These are phyloP conservation scores for Himalopsyche anomala DNA, from an alignment of 2,888 invertebrate genomes.

Conservation along the genomic window DNA sequence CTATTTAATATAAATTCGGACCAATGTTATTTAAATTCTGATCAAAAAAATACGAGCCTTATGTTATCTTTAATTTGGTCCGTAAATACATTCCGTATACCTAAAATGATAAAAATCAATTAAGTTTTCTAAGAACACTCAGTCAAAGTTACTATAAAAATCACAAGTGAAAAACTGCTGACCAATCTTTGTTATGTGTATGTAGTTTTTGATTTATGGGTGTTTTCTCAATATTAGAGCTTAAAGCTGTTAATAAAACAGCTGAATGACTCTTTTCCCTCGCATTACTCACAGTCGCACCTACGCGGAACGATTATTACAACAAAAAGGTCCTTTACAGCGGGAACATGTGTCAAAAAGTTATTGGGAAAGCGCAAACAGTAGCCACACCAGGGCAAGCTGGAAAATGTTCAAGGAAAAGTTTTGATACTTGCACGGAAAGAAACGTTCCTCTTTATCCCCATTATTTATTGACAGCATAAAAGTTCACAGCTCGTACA, in stretches of 20 bases:
- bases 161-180: too few relatives aligned
- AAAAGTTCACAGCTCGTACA: constrained; percentile 57
- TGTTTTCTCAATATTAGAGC: constrained; percentile 49
- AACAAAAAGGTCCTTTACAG: constrained; percentile 61
- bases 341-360: constrained; percentile 65
- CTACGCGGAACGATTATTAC: constrained; percentile 64
- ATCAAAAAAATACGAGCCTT: too few relatives aligned
- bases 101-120: too few relatives aligned
- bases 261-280: constrained; percentile 54
- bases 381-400: constrained; percentile 36
- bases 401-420: constrained; percentile 54
- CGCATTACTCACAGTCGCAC: constrained; percentile 64
- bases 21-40: too few relatives aligned
- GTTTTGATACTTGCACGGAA: constrained; percentile 50
- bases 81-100: too few relatives aligned
- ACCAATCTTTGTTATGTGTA: too few relatives aligned
- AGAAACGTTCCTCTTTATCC: constrained; percentile 55
- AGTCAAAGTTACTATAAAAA: too few relatives aligned
- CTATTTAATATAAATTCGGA: too few relatives aligned
- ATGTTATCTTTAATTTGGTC: too few relatives aligned
- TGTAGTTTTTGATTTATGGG: constrained; percentile 51
- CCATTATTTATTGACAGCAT: constrained; percentile 64
- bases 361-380: constrained; percentile 63
- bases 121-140: too few relatives aligned
- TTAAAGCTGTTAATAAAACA: constrained; percentile 43